These are phyloP conservation scores for Drosophila peninsularis DNA, from an alignment of 2,888 invertebrate species.

Conservation along the genomic window DNA sequence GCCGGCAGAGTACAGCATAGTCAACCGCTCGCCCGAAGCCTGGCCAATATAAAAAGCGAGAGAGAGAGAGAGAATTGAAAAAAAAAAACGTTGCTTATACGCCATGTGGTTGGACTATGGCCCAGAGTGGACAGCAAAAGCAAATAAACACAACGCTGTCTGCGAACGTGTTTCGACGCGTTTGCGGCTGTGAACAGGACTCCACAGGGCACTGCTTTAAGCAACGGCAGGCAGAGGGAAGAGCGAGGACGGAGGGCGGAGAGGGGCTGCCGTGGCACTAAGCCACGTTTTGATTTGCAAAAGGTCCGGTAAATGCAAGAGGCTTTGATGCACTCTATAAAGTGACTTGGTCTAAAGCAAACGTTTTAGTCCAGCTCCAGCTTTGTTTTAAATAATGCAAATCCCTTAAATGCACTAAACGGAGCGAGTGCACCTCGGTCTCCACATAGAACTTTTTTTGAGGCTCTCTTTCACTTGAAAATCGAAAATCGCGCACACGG, in stretches of 20 bases:
- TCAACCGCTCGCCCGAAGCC: slow-evolving; percentile 38
- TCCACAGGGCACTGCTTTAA: slow-evolving; percentile 19
- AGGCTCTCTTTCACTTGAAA: slow-evolving; percentile 15
- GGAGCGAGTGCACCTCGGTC: slow-evolving; percentile 43
- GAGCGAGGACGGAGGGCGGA: neutral
- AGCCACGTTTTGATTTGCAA: slow-evolving; percentile 62
- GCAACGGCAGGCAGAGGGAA: slow-evolving; percentile 3
- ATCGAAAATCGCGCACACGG: slow-evolving; percentile 62
- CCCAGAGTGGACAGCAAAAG: slow-evolving; percentile 33
- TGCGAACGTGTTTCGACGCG: slow-evolving; percentile 63
- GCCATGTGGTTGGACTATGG: slow-evolving; percentile 38
- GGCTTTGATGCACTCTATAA: slow-evolving; percentile 51
- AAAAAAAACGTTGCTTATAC: slow-evolving; percentile 64
- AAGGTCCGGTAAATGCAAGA: slow-evolving; percentile 45
- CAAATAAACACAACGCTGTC: slow-evolving; percentile 70
- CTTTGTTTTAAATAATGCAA: slow-evolving; percentile 73
- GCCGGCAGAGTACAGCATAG: slow-evolving; percentile 30
- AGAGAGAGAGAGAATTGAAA: neutral
- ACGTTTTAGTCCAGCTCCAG: slow-evolving; percentile 20
- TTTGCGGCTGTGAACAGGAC: slow-evolving; percentile 20
- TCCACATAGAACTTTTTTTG: neutral
- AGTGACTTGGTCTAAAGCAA: slow-evolving; percentile 28
- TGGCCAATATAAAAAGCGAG: slow-evolving; percentile 32
- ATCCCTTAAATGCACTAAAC: slow-evolving; percentile 73
- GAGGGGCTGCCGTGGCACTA: slow-evolving; percentile 21